These are phyloP conservation scores for Maniola hyperantus DNA, from an alignment of 2,888 invertebrate species.

Conservation along the genomic window DNA sequence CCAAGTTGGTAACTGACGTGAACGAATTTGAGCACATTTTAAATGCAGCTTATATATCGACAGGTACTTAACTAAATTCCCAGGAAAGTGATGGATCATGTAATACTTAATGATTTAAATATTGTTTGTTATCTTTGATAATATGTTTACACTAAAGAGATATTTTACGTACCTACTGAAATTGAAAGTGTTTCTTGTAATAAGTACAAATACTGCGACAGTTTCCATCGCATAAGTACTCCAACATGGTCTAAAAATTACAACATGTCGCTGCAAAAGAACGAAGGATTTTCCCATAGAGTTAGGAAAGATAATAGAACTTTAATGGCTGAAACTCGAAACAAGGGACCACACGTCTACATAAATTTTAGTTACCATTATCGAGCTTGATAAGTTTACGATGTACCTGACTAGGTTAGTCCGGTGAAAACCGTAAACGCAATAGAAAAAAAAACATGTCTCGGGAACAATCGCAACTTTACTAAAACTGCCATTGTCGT, in stretches of 20 bases:
- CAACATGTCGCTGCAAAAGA: no score
- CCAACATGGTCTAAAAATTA: no score
- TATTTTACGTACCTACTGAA: no score
- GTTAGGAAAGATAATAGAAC: not conserved
- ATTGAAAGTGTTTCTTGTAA: no score
- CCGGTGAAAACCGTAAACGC: not conserved
- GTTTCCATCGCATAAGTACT: no score
- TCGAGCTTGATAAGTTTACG: constrained; percentile 23
- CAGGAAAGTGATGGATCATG: no score
- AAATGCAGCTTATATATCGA: constrained; percentile 2
- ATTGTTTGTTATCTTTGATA: no score
- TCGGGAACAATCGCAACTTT: constrained; percentile 2
- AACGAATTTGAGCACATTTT: constrained; percentile 4
- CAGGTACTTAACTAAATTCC: no score
- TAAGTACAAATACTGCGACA: no score
- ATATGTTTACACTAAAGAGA: no score
- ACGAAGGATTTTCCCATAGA: not conserved
- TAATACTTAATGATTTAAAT: no score
- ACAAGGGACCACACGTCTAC: constrained; percentile 25
- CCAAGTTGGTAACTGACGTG: constrained; percentile 2
- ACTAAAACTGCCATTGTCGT: not conserved
- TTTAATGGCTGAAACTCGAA: constrained; percentile 2
- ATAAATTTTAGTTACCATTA: constrained; percentile 29
- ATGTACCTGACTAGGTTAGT: constrained; percentile 18
- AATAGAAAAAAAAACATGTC: constrained; percentile 3